Percentiles rank a stretch among this genome's conserved stretches.
These are phyloP conservation scores for Sinocyclocheilus grahami DNA, from an alignment of 2,113 vertebrate genomes.

Conservation along the genomic window DNA sequence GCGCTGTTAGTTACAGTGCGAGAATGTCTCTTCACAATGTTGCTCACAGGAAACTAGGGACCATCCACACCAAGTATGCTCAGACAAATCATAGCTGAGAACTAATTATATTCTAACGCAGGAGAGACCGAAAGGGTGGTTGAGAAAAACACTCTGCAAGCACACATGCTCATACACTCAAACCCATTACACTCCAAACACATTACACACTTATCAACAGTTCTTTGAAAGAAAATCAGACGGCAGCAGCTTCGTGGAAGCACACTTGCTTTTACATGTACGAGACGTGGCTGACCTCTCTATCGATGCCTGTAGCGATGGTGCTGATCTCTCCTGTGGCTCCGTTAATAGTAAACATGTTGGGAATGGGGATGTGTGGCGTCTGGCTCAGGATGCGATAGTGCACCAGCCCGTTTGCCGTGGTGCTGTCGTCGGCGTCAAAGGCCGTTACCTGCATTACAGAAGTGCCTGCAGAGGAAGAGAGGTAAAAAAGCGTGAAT, in stretches of 20 bases:
- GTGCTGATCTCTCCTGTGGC: conserved; percentile 95
- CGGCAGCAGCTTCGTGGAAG: not conserved
- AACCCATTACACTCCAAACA: not conserved
- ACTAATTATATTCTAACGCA: not conserved
- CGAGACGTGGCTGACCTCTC: conserved; percentile 83
- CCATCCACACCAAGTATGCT: not conserved
- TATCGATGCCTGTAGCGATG: conserved; percentile 92
- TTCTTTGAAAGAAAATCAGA: not conserved
- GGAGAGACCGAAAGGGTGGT: not conserved
- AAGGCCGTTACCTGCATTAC: conserved; percentile 96
- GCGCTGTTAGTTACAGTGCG: not conserved
- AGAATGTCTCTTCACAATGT: not conserved
- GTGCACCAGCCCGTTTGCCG: conserved; percentile 93
- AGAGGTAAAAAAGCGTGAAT: conserved; percentile 29
- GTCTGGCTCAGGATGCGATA: conserved; percentile 94
- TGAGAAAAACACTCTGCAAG: not conserved
- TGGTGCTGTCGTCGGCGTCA: conserved; percentile 90
- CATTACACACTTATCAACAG: not conserved
- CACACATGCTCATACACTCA: not conserved
- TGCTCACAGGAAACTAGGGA: not conserved
- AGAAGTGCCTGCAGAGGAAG: conserved; percentile 82
- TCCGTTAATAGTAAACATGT: conserved; percentile 98
- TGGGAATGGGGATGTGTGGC: conserved; percentile 92
- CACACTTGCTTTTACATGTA: not conserved
- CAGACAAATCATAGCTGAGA: not conserved